Percentiles rank a stretch among this genome's conserved stretches.
These are phyloP conservation scores for Rhombomys opimus DNA, from an alignment of 2,113 vertebrate species.

Conservation along the genomic window DNA sequence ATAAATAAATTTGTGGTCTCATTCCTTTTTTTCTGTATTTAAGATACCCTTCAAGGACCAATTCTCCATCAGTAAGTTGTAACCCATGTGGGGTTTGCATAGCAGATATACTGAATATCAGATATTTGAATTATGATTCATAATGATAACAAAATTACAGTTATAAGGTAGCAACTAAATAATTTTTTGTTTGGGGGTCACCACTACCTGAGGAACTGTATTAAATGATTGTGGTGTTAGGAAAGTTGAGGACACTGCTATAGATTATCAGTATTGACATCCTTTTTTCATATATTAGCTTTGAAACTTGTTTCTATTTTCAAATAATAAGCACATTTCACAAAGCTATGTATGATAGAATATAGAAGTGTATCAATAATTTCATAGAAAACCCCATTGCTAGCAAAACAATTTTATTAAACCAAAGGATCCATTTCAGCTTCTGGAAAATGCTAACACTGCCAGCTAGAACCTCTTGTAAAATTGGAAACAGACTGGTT, in stretches of 20 bases:
- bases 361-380: constrained; percentile 66
- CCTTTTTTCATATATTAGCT: not conserved
- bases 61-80: no score
- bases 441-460: constrained; percentile 80
- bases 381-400: constrained; percentile 67
- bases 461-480: constrained; percentile 70
- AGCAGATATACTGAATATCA: no score
- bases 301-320: constrained; percentile 7
- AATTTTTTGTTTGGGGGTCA: not conserved
- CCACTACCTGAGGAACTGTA: not conserved
- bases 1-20: not conserved
- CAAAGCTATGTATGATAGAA: not conserved
- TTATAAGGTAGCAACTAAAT: no score
- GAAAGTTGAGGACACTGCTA: not conserved
- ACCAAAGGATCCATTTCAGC: constrained; percentile 66
- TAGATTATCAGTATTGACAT: not conserved
- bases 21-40: not conserved
- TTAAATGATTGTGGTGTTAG: not conserved
- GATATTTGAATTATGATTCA: not conserved
- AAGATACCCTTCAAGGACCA: not conserved
- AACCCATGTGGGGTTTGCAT: not conserved
- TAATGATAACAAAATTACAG: not conserved
- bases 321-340: constrained; percentile 55
- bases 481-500: constrained; percentile 79
- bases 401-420: constrained; percentile 76